A percentile compares a stretch with the other conserved stretches of the same genome.
phyloP scores from a whole-genome alignment of 2,888 invertebrate species.

The Oeneis ivallda region DNA sequence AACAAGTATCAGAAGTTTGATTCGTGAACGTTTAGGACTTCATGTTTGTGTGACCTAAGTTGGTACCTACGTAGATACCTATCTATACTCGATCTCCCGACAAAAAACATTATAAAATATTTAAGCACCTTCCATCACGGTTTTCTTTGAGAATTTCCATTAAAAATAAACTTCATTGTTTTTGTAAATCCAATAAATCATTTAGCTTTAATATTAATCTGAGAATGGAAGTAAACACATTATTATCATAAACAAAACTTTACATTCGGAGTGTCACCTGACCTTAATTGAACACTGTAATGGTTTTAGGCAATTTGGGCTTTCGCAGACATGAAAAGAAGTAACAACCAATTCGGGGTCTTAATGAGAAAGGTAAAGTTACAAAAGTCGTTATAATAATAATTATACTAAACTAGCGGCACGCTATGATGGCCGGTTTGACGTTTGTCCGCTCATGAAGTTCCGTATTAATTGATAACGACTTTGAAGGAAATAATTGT shows the following conservation, averaged over 20 bases:
- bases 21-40: too few species aligned
- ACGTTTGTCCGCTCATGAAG: too few species aligned
- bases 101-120: conserved; percentile 37
- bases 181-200: not conserved
- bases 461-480: too few species aligned
- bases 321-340: conserved; percentile 9
- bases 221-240: not conserved
- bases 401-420: too few species aligned
- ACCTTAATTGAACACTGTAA: conserved; percentile 21
- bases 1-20: too few species aligned
- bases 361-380: conserved; percentile 16
- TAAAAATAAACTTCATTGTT: not conserved
- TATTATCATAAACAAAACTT: conserved; percentile 6
- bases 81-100: too few species aligned
- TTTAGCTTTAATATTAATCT: not conserved
- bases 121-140: not conserved
- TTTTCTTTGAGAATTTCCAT: not conserved
- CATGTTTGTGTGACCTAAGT: too few species aligned
- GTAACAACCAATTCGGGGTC: not conserved
- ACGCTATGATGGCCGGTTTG: too few species aligned
- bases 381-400: not conserved
- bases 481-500: too few species aligned
- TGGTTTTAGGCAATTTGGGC: conserved; percentile 12
- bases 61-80: too few species aligned
- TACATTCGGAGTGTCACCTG: conserved; percentile 9